Conservation (phyloP, 2,888 invertebrate genomes). For the Elysia crispata region DNA sequence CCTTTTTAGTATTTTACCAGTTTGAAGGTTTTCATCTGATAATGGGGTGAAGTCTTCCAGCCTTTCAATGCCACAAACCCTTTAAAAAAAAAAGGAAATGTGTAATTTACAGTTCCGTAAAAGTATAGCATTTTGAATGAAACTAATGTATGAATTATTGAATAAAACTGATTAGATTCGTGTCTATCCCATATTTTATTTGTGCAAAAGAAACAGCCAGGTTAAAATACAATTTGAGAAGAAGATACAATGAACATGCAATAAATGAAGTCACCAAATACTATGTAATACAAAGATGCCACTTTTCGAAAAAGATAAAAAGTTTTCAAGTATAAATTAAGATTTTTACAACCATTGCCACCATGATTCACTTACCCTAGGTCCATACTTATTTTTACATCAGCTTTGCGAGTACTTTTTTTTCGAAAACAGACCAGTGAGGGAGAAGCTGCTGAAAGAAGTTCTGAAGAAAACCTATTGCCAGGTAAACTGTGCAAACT, state of each 20-base stretch:
- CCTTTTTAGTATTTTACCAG: constrained; percentile 45
- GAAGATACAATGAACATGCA: too few relatives aligned
- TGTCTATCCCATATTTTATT: too few relatives aligned
- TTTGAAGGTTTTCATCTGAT: constrained; percentile 34
- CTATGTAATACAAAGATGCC: too few relatives aligned
- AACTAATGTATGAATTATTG: too few relatives aligned
- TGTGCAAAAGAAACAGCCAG: too few relatives aligned
- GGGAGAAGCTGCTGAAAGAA: not conserved
- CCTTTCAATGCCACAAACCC: constrained; percentile 44
- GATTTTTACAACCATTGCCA: too few relatives aligned
- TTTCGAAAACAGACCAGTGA: not conserved
- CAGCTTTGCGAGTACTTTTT: constrained; percentile 13
- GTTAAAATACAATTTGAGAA: too few relatives aligned
- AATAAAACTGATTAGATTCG: too few relatives aligned
- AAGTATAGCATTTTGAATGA: not conserved
- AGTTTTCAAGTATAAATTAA: too few relatives aligned
- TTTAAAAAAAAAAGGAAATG: constrained; percentile 18
- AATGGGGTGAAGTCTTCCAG: constrained; percentile 48
- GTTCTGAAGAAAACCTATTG: not conserved
- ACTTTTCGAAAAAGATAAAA: too few relatives aligned
- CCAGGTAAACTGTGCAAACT: constrained; percentile 30
- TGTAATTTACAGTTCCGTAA: not conserved
- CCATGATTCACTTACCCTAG: constrained; percentile 42
- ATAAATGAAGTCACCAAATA: too few relatives aligned
- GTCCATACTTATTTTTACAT: constrained; percentile 43